Base-by-base conservation (phyloP, 2,797 vertebrate species). In the Babyrousa celebensis region DNA sequence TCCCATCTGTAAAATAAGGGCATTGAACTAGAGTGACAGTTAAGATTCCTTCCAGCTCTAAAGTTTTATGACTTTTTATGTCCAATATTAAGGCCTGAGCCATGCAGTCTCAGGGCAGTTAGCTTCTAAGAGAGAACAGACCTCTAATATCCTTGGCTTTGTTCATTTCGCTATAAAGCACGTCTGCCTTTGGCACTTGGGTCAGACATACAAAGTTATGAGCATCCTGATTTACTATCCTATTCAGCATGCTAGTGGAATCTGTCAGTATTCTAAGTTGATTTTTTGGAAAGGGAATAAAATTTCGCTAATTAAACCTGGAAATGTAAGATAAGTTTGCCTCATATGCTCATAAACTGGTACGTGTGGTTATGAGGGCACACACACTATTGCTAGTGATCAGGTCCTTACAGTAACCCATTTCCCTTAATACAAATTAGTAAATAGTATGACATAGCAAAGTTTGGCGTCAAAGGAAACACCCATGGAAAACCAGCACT, bases 171-270 rank as follows among this genome's bases (percentile, higher is more conserved):
- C 94, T 97, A 91, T 97, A 97, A 98, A 98, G 97, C 96, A 98
- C 94, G 95, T 98, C 97, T 98, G 97, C 97, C 97, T 98, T 98
- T 98, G 97, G 97, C 97, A 98, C 97, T 97, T 97, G 96, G 96
- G 97, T 98, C 97, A 98, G 97, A 98, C 97, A 97, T 97, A 98
- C 96, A 88, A 96, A 95, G 95, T 98, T 96, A 96, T 89, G 95
- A 96, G 95, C 96, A 95, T 97, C 96, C 96, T 96, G 97, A 96
- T 87, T 93, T 93, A 92, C 97, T 98, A 95, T 63, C 93, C 93
- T 97, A 97, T 86, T 97, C 93, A 94, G 96, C 97, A 97, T 97
- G 97, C 97, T 96, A 97, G 91, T 96, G 95, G 96, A 97, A 97
- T 95, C 96, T 97, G 97, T 92, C 96, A 89, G 70, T 84, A 96